Conservation (phyloP, 2,888 invertebrate species). For the Mechanitis mazaeus region DNA sequence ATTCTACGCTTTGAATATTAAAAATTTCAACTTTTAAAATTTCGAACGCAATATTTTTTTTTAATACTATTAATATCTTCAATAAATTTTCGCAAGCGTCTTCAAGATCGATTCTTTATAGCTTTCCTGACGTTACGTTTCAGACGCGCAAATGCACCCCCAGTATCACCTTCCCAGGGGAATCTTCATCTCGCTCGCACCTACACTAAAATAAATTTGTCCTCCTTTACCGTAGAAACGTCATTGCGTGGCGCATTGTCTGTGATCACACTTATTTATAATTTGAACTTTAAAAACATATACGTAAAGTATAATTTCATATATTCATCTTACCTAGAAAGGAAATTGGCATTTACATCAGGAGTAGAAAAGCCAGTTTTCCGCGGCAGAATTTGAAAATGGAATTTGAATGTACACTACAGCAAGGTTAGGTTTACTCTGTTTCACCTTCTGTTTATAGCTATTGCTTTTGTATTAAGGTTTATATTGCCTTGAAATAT, state of each 20-base stretch:
- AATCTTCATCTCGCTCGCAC: constrained; percentile 46
- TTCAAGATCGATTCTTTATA: constrained; percentile 70
- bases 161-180: constrained; percentile 51
- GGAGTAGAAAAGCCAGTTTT: constrained; percentile 73
- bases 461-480: constrained; percentile 36
- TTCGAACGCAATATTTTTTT: not conserved
- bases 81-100: constrained; percentile 43
- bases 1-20: too few relatives aligned
- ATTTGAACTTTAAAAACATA: constrained; percentile 37
- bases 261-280: constrained; percentile 36
- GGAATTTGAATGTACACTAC: constrained; percentile 53
- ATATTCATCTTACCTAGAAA: constrained; percentile 41
- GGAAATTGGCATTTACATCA: constrained; percentile 74
- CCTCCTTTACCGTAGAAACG: constrained; percentile 61
- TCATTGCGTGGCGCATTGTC: constrained; percentile 75
- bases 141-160: constrained; percentile 65
- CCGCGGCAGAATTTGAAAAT: constrained; percentile 70
- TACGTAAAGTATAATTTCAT: constrained; percentile 40
- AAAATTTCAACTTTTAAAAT: too few relatives aligned
- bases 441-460: constrained; percentile 12
- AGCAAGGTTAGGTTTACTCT: constrained; percentile 41
- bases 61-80: constrained; percentile 17
- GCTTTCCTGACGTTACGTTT: constrained; percentile 53
- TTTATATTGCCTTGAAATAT: constrained; percentile 30
- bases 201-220: constrained; percentile 31